Evolutionary conservation across 1,140 invertebrate genomes (phyloP), one percentile per base, ranked within the genome.

Genomic region (Drosophila ohnishii): DNA sequence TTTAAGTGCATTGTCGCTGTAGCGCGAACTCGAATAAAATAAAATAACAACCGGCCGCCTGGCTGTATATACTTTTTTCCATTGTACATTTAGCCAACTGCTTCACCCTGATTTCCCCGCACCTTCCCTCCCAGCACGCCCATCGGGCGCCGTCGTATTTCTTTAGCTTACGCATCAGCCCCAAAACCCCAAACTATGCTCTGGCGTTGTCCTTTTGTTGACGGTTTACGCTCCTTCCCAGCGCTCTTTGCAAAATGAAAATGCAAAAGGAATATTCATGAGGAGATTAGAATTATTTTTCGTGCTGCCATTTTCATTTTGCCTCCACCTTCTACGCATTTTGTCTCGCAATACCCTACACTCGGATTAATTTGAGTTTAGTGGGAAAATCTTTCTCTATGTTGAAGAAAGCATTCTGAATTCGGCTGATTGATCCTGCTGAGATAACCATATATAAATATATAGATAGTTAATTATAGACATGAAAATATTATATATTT

Each of bases 211-310:
- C 58, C 42, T 25, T 48, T 82, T 86, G 81, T 75, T 90, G 79
- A 79, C 80, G 78, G 66, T 78, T 82, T 78, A 75, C 73, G 60
- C 78, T 76, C 42, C 69, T 70, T 39, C 44, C 63, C 48, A 63
- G 50, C 77, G 71, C 77, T 90, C 80, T 90, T 80, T 80, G 73
- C 78, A 70, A 88, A 90, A 85, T 90, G 86, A 87, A 87, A 87
- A 87, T 87, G 84, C 69, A 80, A 83, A 90, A 77, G 84, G 90
- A 91, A 91, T 91, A 91, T 91, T 91, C 89, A 91, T 90, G 90
- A 91, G 90, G 63, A 90, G 89, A 90, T 91, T 90, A 90, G 85
- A 91, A 91, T 90, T 91, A 87, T 91, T 90, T 90, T 90, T 86
- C 80, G 71, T 85, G 63, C 88, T 89, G 81, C 90, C 88, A 87